Evolutionary conservation across 2,797 vertebrate species (phyloP).

Genomic region (Xerus rutilus): DNA sequence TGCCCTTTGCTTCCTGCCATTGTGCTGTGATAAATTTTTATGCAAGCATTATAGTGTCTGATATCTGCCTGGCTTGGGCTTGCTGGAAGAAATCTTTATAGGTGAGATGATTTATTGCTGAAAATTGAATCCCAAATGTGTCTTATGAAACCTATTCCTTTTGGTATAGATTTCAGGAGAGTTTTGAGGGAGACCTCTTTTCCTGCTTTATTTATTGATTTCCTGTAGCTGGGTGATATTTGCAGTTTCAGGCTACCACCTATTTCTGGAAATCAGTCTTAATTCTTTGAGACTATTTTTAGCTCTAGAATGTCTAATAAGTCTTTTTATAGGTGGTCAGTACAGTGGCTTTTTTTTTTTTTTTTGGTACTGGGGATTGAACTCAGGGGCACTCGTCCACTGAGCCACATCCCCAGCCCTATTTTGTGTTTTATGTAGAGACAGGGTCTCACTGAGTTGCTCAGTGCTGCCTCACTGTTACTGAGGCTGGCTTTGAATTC

Average conservation of each 20-base stretch:
- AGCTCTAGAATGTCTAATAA: background rate
- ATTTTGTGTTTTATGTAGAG: too few species aligned
- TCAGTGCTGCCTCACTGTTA: too few species aligned
- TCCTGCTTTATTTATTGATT: slow-evolving; percentile 14
- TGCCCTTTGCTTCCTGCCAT: slow-evolving; percentile 59
- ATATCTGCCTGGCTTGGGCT: slow-evolving; percentile 27
- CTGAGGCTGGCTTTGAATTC: too few species aligned
- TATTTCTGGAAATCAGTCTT: slow-evolving; percentile 46
- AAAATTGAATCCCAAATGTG: slow-evolving; percentile 59
- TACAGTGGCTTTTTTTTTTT: background rate
- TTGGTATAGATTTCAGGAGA: background rate
- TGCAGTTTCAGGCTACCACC: slow-evolving; percentile 36
- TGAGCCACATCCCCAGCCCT: too few species aligned
- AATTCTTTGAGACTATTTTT: slow-evolving; percentile 49
- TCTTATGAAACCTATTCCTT: slow-evolving; percentile 22
- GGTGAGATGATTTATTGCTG: slow-evolving; percentile 58
- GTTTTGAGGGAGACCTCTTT: slow-evolving; percentile 27
- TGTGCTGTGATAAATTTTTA: slow-evolving; percentile 46
- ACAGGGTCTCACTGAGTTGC: too few species aligned
- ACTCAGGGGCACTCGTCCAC: too few species aligned
- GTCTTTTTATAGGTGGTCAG: background rate
- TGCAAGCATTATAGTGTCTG: background rate
- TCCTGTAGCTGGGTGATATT: slow-evolving; percentile 11
- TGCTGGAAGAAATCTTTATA: slow-evolving; percentile 56
- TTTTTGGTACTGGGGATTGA: too few species aligned